phyloP scores from a whole-genome alignment of 1,140 invertebrate species.

The Popillia japonica region DNA sequence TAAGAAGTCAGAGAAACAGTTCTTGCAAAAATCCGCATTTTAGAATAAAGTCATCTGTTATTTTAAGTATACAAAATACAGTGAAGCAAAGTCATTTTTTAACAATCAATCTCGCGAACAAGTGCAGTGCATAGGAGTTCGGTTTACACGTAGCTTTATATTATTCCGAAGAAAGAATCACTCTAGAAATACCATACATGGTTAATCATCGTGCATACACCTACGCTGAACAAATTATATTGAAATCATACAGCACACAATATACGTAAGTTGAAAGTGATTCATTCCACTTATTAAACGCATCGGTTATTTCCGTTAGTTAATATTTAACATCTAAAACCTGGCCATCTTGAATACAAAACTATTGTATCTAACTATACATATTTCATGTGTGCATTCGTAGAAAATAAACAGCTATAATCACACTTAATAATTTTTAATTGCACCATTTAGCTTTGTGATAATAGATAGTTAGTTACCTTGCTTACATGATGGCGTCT shows the following conservation, averaged over 20 bases:
- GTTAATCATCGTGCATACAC: neutral
- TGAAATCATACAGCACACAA: neutral
- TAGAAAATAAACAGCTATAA: neutral
- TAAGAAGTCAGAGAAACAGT: too few species aligned
- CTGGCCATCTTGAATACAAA: neutral
- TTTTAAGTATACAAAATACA: neutral
- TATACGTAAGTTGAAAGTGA: neutral
- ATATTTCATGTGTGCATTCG: neutral
- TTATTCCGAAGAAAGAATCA: neutral
- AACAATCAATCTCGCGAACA: neutral
- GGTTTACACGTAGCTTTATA: too few species aligned
- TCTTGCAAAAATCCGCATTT: too few species aligned
- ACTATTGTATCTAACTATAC: neutral
- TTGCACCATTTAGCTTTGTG: neutral
- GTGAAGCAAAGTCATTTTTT: neutral
- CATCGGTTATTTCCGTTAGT: slow-evolving; percentile 13
- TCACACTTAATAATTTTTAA: slow-evolving; percentile 28
- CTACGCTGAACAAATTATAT: neutral
- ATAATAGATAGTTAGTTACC: slow-evolving; percentile 28
- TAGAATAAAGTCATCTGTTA: too few species aligned
- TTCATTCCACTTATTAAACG: neutral
- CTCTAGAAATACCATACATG: neutral
- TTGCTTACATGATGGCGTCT: neutral
- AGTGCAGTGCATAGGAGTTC: too few species aligned
- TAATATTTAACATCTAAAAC: slow-evolving; percentile 6